Conservation (phyloP, 2,113 vertebrate species). For the Mus spicilegus region DNA sequence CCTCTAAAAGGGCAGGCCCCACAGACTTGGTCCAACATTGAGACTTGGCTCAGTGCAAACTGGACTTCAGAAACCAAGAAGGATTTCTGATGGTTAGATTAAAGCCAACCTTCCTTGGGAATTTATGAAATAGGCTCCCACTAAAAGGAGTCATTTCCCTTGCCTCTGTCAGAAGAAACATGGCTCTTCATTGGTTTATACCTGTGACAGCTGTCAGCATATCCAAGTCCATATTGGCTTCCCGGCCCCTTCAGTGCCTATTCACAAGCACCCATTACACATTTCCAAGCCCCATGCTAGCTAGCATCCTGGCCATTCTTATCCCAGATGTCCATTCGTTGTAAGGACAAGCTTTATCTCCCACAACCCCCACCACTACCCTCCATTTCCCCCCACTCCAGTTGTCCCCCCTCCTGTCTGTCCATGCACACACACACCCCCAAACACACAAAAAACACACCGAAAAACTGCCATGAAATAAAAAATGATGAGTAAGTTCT, state of each 20-base stretch:
- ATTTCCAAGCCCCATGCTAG: neutral
- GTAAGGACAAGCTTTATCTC: neutral
- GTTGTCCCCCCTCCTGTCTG: too few species aligned
- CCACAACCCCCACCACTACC: too few species aligned
- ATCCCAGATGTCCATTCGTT: neutral
- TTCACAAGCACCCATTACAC: neutral
- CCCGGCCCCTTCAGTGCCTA: neutral
- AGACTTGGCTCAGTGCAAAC: neutral
- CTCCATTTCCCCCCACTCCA: neutral
- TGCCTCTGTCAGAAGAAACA: neutral
- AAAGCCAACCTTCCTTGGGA: neutral
- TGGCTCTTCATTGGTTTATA: neutral
- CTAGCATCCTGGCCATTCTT: neutral
- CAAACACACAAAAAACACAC: neutral
- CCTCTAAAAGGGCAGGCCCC: neutral
- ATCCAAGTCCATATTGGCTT: neutral
- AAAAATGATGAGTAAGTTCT: neutral
- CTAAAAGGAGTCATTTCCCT: neutral
- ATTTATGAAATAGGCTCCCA: neutral
- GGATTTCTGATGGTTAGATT: neutral
- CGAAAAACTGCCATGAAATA: neutral
- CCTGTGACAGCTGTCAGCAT: neutral
- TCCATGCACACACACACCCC: neutral
- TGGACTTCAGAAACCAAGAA: neutral
- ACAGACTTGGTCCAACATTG: neutral